Percentiles rank a stretch among this genome's conserved stretches.
Evolutionary conservation across 1,140 invertebrate species (phyloP).

Genomic region (Nasonia longicornis): DNA sequence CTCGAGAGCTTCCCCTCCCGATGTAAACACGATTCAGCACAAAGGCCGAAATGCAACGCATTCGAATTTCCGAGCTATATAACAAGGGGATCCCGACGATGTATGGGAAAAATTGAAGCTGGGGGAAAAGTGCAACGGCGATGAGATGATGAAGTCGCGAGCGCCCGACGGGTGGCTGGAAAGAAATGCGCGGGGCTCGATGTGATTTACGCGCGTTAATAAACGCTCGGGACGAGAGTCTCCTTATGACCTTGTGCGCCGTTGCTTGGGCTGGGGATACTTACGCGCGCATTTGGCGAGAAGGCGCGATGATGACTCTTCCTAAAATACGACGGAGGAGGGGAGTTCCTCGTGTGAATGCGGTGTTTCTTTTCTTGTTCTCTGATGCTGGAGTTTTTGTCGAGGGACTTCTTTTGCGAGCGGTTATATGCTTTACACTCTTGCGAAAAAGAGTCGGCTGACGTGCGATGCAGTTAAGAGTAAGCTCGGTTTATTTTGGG

Average conservation of each 20-base stretch:
- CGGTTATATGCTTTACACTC: too few relatives aligned
- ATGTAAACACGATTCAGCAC: not conserved
- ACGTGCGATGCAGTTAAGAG: too few relatives aligned
- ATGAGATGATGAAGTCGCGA: conserved; percentile 6
- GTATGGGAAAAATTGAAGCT: conserved; percentile 33
- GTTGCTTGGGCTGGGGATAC: too few relatives aligned
- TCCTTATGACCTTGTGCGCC: not conserved
- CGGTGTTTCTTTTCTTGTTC: not conserved
- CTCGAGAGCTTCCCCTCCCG: not conserved
- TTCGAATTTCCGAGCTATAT: not conserved
- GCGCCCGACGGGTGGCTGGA: not conserved
- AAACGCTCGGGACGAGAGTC: conserved; percentile 54
- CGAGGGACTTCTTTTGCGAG: not conserved
- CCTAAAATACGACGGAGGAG: not conserved
- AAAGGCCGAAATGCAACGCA: not conserved
- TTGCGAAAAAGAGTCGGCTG: too few relatives aligned
- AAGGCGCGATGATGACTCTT: not conserved
- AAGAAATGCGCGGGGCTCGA: too few relatives aligned
- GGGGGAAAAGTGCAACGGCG: conserved; percentile 32
- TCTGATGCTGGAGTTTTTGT: not conserved
- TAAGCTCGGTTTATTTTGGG: too few relatives aligned
- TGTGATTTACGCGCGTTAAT: conserved; percentile 64
- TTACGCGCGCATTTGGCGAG: too few relatives aligned
- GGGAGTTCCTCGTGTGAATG: not conserved
- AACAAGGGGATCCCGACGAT: not conserved